These are phyloP conservation scores for Rhynchonycteris naso DNA, from an alignment of 2,797 vertebrate genomes.

Conservation along the genomic window DNA sequence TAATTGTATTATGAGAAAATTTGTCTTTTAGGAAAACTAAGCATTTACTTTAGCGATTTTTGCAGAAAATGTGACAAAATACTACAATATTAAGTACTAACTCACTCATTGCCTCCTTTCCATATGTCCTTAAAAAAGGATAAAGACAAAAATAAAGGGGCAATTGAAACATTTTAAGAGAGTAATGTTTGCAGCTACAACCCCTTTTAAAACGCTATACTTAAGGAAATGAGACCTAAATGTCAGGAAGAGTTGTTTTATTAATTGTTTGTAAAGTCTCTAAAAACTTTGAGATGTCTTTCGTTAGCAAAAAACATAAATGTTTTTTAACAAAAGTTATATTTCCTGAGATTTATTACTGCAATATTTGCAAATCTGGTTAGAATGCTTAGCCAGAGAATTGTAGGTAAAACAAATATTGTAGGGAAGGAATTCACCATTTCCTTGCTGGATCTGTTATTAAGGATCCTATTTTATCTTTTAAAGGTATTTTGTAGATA, in stretches of 20 bases:
- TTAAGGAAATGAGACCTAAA: background rate
- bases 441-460: background rate
- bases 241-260: background rate
- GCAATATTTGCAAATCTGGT: background rate
- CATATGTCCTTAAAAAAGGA: background rate
- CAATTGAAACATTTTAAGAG: background rate
- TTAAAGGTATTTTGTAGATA: background rate
- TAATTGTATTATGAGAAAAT: background rate
- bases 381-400: background rate
- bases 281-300: background rate
- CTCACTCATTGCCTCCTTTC: background rate
- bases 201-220: background rate
- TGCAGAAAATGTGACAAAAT: background rate
- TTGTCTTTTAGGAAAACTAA: background rate
- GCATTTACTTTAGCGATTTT: background rate
- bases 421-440: background rate
- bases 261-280: background rate
- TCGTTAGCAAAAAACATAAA: background rate
- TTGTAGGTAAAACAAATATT: background rate
- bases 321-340: slow-evolving; percentile 23
- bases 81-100: background rate
- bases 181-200: background rate
- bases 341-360: background rate
- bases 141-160: background rate
- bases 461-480: background rate